Evolutionary conservation across 2,888 invertebrate genomes (phyloP), one percentile per base, ranked within the genome.

Genomic region (Rhimphoctona megacephalus): DNA sequence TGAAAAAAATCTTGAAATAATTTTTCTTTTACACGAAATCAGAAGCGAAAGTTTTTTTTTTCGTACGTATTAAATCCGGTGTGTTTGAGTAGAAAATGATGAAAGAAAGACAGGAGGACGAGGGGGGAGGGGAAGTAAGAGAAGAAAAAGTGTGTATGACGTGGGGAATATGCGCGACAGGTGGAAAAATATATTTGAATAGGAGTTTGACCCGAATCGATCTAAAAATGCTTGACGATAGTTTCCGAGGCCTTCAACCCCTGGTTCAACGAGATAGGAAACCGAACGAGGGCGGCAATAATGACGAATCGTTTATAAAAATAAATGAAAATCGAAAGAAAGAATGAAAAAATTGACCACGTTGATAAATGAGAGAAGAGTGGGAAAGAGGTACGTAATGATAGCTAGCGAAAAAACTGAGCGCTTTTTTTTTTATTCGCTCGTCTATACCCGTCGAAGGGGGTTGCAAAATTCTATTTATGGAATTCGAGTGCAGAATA

Each of bases 121-220:
- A 43, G 14, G 11, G 14, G 11, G 43, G 43, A 14, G 33, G 5
- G 33, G 5, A 33, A 33, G 33, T 4, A 33, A 17, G 30, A 64
- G 46, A 76, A 19, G 17, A 33, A n/a, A n/a, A 66, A 67, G 33
- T 39, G 30, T 30, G 17, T 64, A 52, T 17, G 52, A 46, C 7
- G 52, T 33, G 57, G 22, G 14, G 19, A 78, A 61, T 74, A 74
- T 74, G 19, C 64, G 5, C 14, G 69, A 54, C 54, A 33, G 66
- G 22, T 33, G 19, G 22, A 25, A 67, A 74, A 74, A 81, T 52
- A 70, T 76, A 86, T 73, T 86, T 69, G 86, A 87, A 89, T 85
- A 86, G 85, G 80, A 81, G 84, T 85, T 90, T 91, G 90, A 90
- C 90, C 86, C 81, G 88, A 84, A 91, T 91, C 89, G 89, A 89